Percentiles rank a stretch among this genome's conserved stretches.
phyloP scores from a whole-genome alignment of 2,888 invertebrate genomes.

The Resseliella maxima region DNA sequence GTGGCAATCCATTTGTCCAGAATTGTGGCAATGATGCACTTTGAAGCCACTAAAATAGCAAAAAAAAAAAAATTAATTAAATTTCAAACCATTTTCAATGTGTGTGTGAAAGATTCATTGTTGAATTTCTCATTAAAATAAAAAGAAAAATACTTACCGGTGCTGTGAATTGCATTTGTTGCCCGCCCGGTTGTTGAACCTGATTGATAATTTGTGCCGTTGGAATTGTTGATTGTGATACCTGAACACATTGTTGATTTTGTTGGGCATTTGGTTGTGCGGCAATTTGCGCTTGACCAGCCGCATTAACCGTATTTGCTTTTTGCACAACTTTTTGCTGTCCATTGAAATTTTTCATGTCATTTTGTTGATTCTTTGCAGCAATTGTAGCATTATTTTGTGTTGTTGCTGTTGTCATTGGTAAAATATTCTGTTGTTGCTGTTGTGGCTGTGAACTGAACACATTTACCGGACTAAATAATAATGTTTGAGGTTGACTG shows the following conservation, averaged over 20 bases:
- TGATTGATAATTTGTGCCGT: constrained; percentile 81
- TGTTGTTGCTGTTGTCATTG: constrained; percentile 62
- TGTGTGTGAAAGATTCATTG: neutral
- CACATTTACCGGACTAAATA: constrained; percentile 73
- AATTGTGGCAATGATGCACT: constrained; percentile 74
- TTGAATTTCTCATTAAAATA: neutral
- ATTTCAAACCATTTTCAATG: neutral
- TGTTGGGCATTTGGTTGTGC: constrained; percentile 68
- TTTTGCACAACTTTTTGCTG: constrained; percentile 71
- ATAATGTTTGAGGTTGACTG: constrained; percentile 82
- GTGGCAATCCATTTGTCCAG: constrained; percentile 81
- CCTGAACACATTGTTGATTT: constrained; percentile 78
- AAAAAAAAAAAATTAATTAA: constrained; percentile 59
- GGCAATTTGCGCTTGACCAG: constrained; percentile 64
- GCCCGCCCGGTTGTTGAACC: constrained; percentile 75
- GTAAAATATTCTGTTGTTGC: constrained; percentile 67
- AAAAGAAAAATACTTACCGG: neutral
- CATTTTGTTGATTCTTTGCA: constrained; percentile 58
- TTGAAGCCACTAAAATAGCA: constrained; percentile 77
- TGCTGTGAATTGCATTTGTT: constrained; percentile 78
- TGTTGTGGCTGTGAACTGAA: constrained; percentile 65
- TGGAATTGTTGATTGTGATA: constrained; percentile 78
- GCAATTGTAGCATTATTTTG: constrained; percentile 15
- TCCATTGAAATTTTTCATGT: constrained; percentile 63
- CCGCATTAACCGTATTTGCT: constrained; percentile 67